Base-by-base conservation (phyloP, 2,797 vertebrate genomes). In the Hippopotamyrus pictus region DNA sequence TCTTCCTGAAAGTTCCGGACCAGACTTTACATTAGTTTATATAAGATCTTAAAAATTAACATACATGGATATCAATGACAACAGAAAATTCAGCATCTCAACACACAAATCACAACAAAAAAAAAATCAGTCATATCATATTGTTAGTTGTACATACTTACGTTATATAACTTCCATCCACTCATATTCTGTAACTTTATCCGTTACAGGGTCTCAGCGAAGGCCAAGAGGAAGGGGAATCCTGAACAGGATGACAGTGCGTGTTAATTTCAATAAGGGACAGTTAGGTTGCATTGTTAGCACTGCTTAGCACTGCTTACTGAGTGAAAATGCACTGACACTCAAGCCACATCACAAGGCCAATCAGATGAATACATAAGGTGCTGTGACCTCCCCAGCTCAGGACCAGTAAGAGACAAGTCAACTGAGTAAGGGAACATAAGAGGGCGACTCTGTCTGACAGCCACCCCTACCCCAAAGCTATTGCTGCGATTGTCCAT, bases 1-100 rank as follows among this genome's bases (percentile, higher is more conserved):
- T 53, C 85, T 62, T 33, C 53, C 62, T 91, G 90, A 92, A 94
- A 93, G 91, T 88, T 94, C 93, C 92, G 92, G 94, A 93, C 92
- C 90, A 89, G 90, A 94, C 90, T 95, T 94, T 92, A 90, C 92
- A 92, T 92, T 88, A 84, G 92, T 93, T 94, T 93, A 33, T 93
- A 92, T 92, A 92, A 92, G 93, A 93, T 89, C 57, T 88, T 50
- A 48, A 88, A 88, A 44, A 93, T 89, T 93, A 92, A 92, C 91
- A 92, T 90, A 90, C 92, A 90, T 94, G 91, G 91, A 92, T 94
- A 93, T 93, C 92, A 91, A 90, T 89, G 90, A 92, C 91, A 92
- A 94, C 90, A 93, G 90, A 91, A 91, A 92, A 93, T 93, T 95
- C 92, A 41, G 91, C 90, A 92, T 50, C 6, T 9, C 11, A 54